Conservation (phyloP, 2,797 vertebrate genomes). For the Betta splendens region DNA sequence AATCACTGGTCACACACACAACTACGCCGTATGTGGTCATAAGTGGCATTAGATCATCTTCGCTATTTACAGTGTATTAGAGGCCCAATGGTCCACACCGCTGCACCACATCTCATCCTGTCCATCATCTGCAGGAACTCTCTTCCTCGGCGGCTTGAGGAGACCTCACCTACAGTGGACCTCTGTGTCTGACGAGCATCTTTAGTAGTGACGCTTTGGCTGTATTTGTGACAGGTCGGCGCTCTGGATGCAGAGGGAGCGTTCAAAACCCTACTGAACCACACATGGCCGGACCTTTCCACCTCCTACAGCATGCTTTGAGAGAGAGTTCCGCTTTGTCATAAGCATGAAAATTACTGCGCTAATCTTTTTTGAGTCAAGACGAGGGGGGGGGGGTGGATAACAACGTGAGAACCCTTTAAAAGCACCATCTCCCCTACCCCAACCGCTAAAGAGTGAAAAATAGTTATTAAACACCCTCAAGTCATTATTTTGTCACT, state of each 20-base stretch:
- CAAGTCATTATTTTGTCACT: conserved; percentile 3
- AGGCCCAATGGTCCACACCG: conserved; percentile 23
- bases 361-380: conserved; percentile 16
- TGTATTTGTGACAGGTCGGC: conserved; percentile 44
- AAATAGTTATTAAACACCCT: conserved; percentile 11
- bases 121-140: conserved; percentile 33
- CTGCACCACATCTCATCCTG: conserved; percentile 20
- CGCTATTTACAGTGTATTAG: conserved; percentile 32
- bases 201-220: conserved; percentile 32
- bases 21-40: conserved; percentile 22
- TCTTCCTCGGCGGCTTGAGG: conserved; percentile 23
- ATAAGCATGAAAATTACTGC: conserved; percentile 31
- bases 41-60: conserved; percentile 57
- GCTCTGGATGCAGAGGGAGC: conserved; percentile 30
- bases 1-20: conserved; percentile 31
- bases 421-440: conserved; percentile 12
- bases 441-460: conserved; percentile 5
- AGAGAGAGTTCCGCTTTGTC: conserved; percentile 32
- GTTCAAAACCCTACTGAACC: conserved; percentile 37
- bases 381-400: conserved; percentile 13
- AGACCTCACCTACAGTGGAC: conserved; percentile 29
- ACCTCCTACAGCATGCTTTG: conserved; percentile 29
- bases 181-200: conserved; percentile 30
- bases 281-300: conserved; percentile 32
- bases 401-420: conserved; percentile 5